Percentiles rank a stretch among this genome's conserved stretches.
These are phyloP conservation scores for Cotesia typhae DNA, from an alignment of 1,140 invertebrate species.

Conservation along the genomic window DNA sequence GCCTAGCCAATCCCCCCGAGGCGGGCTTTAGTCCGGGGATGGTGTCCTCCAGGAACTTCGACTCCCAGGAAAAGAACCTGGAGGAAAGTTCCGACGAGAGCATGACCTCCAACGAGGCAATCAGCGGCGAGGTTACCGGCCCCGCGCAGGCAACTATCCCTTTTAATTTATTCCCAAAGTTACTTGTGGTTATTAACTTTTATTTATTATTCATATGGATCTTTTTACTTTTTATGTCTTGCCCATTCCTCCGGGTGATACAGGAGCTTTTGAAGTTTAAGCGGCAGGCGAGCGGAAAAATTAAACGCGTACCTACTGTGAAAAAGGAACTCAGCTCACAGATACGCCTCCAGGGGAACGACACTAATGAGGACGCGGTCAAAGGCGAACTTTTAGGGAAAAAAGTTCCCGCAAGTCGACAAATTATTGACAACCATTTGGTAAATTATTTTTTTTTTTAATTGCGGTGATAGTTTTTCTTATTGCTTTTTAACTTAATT, in stretches of 20 bases:
- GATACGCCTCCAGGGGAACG: conserved; percentile 54
- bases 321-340: conserved; percentile 60
- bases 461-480: too few relatives aligned
- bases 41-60: conserved; percentile 40
- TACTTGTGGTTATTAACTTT: not conserved
- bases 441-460: not conserved
- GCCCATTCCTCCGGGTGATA: conserved; percentile 44
- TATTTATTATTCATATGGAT: not conserved
- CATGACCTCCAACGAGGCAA: conserved; percentile 47
- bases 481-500: too few relatives aligned
- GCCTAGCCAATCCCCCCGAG: conserved; percentile 21
- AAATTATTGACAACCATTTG: conserved; percentile 29
- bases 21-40: not conserved
- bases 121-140: conserved; percentile 40
- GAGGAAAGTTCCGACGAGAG: conserved; percentile 47
- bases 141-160: conserved; percentile 32
- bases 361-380: conserved; percentile 41
- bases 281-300: conserved; percentile 40
- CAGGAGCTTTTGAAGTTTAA: conserved; percentile 51
- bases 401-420: conserved; percentile 2
- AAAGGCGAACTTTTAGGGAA: conserved; percentile 42
- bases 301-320: conserved; percentile 58
- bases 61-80: conserved; percentile 47
- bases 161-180: conserved; percentile 6
- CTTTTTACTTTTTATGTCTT: not conserved